A percentile compares a stretch with the other conserved stretches of the same genome.
Conservation (phyloP, 2,113 vertebrate genomes). For the Datnioides undecimradiatus region DNA sequence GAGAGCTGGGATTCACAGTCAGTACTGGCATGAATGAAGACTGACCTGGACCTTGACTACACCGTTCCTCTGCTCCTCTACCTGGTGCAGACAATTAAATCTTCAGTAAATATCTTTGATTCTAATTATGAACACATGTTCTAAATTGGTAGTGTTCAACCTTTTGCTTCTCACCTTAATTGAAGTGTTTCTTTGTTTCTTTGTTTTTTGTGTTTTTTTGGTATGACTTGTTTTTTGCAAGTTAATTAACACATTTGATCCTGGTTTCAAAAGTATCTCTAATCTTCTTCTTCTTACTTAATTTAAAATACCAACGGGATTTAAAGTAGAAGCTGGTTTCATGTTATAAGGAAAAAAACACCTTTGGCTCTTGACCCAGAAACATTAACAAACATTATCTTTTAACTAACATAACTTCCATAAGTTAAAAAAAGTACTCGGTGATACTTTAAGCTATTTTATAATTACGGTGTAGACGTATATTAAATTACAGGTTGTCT, state of each 20-base stretch:
- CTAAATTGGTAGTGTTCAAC: neutral
- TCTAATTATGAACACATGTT: neutral
- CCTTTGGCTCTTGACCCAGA: neutral
- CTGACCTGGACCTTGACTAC: slow-evolving; percentile 77
- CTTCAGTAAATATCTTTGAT: neutral
- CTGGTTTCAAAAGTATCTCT: neutral
- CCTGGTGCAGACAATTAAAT: neutral
- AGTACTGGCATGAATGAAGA: slow-evolving; percentile 59
- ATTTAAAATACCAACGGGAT: neutral
- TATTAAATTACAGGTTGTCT: neutral
- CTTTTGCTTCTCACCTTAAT: neutral
- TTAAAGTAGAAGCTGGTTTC: neutral
- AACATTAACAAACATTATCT: neutral
- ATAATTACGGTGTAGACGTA: neutral
- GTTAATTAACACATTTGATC: slow-evolving; percentile 18
- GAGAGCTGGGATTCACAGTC: neutral
- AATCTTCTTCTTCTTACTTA: neutral
- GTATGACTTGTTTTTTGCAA: slow-evolving; percentile 5
- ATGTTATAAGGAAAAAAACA: neutral
- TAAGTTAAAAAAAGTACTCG: neutral
- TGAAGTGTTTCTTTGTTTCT: no score
- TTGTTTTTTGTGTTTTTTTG: neutral
- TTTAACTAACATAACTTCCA: neutral
- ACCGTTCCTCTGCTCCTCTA: slow-evolving; percentile 57
- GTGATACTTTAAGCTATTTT: neutral